phyloP scores from a whole-genome alignment of 2,888 invertebrate species.

The Meliscaeva auricollis region DNA sequence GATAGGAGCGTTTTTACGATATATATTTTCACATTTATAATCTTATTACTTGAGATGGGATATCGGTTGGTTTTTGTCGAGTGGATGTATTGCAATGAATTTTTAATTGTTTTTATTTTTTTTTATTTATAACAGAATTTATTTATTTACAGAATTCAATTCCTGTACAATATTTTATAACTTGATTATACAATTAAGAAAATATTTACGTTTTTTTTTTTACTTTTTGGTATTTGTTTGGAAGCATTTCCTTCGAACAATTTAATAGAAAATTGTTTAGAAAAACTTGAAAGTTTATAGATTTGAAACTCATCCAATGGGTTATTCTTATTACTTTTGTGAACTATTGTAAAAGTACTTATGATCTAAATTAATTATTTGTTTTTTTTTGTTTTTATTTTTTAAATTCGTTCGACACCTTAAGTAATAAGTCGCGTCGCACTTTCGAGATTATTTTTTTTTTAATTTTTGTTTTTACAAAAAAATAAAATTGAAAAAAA shows the following conservation, averaged over 20 bases:
- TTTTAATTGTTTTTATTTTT: slow-evolving; percentile 20
- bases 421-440: slow-evolving; percentile 74
- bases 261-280: slow-evolving; percentile 49
- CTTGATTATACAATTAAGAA: slow-evolving; percentile 64
- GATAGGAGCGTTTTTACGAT: slow-evolving; percentile 65
- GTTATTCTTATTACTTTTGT: slow-evolving; percentile 46
- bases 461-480: slow-evolving; percentile 32
- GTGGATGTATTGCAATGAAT: slow-evolving; percentile 67
- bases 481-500: slow-evolving; percentile 3
- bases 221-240: slow-evolving; percentile 64
- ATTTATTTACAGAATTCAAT: slow-evolving; percentile 72
- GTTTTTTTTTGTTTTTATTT: neutral
- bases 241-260: slow-evolving; percentile 64
- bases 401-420: slow-evolving; percentile 73
- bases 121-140: slow-evolving; percentile 54
- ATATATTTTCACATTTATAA: slow-evolving; percentile 69
- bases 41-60: slow-evolving; percentile 72
- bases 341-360: slow-evolving; percentile 60
- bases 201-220: slow-evolving; percentile 40
- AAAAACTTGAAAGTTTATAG: slow-evolving; percentile 40
- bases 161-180: slow-evolving; percentile 65
- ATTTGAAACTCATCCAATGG: slow-evolving; percentile 55
- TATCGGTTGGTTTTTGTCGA: slow-evolving; percentile 74
- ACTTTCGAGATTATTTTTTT: slow-evolving; percentile 64
- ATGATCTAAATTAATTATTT: slow-evolving; percentile 55